Conservation (phyloP, 2,113 vertebrate species). For the Myotis lucifugus region DNA sequence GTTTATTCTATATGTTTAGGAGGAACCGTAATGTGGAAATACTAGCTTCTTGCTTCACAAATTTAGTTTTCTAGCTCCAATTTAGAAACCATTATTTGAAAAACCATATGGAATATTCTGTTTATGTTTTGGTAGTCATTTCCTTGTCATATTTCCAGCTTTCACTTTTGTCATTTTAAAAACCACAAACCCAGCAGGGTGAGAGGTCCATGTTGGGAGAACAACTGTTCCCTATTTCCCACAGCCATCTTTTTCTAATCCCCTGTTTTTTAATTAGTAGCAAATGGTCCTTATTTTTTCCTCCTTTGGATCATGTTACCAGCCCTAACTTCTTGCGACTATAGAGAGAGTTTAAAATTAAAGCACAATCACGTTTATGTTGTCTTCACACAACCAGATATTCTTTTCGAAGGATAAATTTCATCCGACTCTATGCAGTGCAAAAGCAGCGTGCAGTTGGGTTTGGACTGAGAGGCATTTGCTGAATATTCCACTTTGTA, state of each 20-base stretch:
- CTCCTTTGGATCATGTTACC: slow-evolving; percentile 53
- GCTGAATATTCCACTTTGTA: slow-evolving; percentile 14
- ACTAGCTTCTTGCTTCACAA: not conserved
- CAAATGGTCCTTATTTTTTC: slow-evolving; percentile 60
- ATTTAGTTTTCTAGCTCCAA: not conserved
- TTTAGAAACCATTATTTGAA: slow-evolving; percentile 22
- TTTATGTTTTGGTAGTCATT: slow-evolving; percentile 34
- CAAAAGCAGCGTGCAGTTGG: not conserved
- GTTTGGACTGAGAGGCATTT: not conserved
- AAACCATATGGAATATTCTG: not conserved
- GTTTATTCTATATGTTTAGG: not conserved
- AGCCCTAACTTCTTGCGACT: slow-evolving; percentile 40
- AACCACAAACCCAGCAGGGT: slow-evolving; percentile 45
- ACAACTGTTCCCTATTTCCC: slow-evolving; percentile 71
- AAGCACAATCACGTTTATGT: not conserved
- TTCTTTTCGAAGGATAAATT: not conserved
- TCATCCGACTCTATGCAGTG: not conserved
- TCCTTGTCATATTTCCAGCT: slow-evolving; percentile 45
- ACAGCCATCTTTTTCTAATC: slow-evolving; percentile 57
- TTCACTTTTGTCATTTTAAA: slow-evolving; percentile 61
- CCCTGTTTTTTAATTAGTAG: slow-evolving; percentile 53
- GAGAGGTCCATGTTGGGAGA: slow-evolving; percentile 55
- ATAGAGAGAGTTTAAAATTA: slow-evolving; percentile 20
- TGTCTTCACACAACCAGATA: slow-evolving; percentile 15
- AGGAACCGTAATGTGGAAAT: slow-evolving; percentile 28